Percentiles rank a stretch among this genome's conserved stretches.
phyloP scores from a whole-genome alignment of 2,888 invertebrate genomes.

The Diplazon laetatorius region DNA sequence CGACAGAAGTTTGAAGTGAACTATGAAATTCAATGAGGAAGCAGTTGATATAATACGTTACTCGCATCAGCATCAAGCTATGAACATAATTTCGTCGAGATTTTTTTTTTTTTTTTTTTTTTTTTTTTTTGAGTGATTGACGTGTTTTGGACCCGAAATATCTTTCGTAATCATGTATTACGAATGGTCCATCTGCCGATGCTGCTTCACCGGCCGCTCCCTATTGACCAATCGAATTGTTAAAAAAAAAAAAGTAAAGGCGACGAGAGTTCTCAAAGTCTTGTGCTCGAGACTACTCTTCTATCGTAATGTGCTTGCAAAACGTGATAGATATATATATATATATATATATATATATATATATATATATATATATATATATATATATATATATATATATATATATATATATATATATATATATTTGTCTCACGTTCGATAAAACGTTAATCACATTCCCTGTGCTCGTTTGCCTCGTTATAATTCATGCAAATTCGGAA shows the following conservation, averaged over 20 bases:
- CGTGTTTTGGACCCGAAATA: neutral
- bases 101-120: too few relatives aligned
- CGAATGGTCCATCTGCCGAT: neutral
- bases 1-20: too few relatives aligned
- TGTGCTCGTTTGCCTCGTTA: neutral
- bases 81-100: too few relatives aligned
- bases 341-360: too few relatives aligned
- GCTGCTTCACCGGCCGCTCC: neutral
- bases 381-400: too few relatives aligned
- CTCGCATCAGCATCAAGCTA: too few relatives aligned
- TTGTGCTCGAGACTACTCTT: neutral
- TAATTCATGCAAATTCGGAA: neutral
- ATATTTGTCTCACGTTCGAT: slow-evolving; percentile 6
- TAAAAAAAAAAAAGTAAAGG: too few relatives aligned
- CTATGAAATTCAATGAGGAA: too few relatives aligned
- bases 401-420: too few relatives aligned
- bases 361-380: too few relatives aligned
- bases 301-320: neutral
- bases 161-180: neutral
- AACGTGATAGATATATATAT: too few relatives aligned
- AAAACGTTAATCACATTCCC: slow-evolving; percentile 10
- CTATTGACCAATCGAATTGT: neutral
- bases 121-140: slow-evolving; percentile 8
- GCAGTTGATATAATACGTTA: too few relatives aligned
- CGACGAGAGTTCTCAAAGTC: neutral